Evolutionary conservation across 1,140 invertebrate species (phyloP).

Genomic region (Drosophila gunungcola): DNA sequence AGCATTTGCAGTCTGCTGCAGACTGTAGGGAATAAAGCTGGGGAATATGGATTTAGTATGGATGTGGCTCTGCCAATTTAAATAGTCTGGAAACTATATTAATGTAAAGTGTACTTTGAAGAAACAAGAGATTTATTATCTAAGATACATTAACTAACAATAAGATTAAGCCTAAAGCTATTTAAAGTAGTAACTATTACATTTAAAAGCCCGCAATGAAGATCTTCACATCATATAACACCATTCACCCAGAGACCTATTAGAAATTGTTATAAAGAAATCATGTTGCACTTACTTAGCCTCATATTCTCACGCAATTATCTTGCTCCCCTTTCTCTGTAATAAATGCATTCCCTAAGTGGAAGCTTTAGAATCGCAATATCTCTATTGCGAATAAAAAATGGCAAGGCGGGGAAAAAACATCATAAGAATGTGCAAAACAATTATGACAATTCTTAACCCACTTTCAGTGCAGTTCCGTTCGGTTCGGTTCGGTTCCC

Average conservation of each 20-base stretch:
- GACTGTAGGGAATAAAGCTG: not conserved
- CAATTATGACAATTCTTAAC: constrained; percentile 80
- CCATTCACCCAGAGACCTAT: constrained; percentile 5
- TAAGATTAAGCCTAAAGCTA: no score
- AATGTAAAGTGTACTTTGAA: no score
- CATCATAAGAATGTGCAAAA: constrained; percentile 43
- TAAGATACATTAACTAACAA: no score
- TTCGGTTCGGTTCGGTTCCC: constrained; percentile 18
- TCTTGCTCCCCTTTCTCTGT: constrained; percentile 21
- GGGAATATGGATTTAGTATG: not conserved
- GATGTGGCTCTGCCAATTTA: not conserved
- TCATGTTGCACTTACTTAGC: constrained; percentile 31
- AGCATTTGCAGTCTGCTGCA: constrained; percentile 4
- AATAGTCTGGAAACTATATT: no score
- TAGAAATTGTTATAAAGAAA: constrained; percentile 31
- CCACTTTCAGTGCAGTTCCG: constrained; percentile 50
- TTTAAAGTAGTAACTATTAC: no score
- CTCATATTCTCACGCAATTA: constrained; percentile 43
- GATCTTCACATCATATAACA: constrained; percentile 1
- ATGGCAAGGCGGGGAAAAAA: not conserved
- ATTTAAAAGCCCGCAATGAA: not conserved
- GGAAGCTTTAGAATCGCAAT: constrained; percentile 43
- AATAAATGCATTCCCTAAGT: constrained; percentile 36
- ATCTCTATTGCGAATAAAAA: constrained; percentile 56
- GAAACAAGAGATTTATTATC: no score